Evolutionary conservation across 2,797 vertebrate species (phyloP), one percentile per base, ranked within the genome.

Genomic region (Xerus rutilus): DNA sequence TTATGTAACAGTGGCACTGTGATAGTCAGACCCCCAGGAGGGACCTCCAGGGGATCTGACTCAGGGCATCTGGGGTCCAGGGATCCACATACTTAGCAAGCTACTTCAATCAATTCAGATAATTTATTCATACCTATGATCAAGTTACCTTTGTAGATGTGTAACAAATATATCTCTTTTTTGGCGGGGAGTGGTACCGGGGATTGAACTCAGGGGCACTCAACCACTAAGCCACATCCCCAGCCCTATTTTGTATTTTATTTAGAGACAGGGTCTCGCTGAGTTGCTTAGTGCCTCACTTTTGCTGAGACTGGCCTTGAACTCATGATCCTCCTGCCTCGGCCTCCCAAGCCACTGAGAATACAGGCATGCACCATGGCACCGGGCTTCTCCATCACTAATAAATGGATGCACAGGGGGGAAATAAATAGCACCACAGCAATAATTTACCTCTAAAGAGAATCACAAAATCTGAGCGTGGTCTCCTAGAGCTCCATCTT

Each of bases 341-440:
- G 15, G 49, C 49, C 49, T 52, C 49, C 14, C 13, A 14, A 52
- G 49, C 49, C 15, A 14, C 49, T 52, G 49, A 14, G 49, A 52
- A 14, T 1, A 52, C 49, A 52, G 49, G 49, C 14, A 0, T 49
- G 32, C 4, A 3, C 14, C 14, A 15, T 14, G 3, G 3, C 49
- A 14, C 49, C 49, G 14, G 49, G 14, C 49, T 52, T 52, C 52
- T 54, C 13, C 12, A 28, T 18, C 49, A n/a, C 62, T 72, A 8
- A 9, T 30, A 47, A 21, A 39, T 32, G 21, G 17, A 4, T 25
- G 3, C 20, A 23, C 7, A 8, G 57, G 57, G 20, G 57, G 5
- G 18, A 23, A 59, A 23, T 5, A 54, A 13, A 2, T 0, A 43
- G 30, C 8, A 12, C 67, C 21, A 15, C 14, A 1, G 5, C 1